Base-by-base conservation (phyloP, 2,113 vertebrate species). In the Prolemur simus region DNA sequence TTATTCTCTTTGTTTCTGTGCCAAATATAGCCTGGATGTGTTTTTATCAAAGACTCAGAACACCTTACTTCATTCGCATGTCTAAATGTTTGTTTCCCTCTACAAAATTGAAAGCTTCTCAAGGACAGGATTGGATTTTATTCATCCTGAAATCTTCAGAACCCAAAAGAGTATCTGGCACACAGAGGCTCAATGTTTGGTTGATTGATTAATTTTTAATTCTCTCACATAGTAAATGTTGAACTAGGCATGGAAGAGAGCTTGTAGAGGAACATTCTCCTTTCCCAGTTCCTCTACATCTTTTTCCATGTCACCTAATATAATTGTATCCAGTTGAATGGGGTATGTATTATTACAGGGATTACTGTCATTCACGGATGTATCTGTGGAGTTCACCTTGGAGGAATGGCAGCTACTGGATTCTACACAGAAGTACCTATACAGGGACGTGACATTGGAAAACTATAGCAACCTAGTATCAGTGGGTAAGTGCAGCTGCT, bases 361-460 rank as follows among this genome's bases (percentile, higher is more conserved):
- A 6, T 84, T 92, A 0, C 78, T 96, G 76, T 97, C 96, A 20
- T 98, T 98, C 63, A 95, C 82, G 39, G 98, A 97, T 77, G 20
- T 97, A 42, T 85, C 94, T 13, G 9, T 97, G 97, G 94, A 96
- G 83, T 96, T 98, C 68, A 94, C 91, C 27, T 78, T 82, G 91
- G 98, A 97, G 29, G 96, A 97, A 27, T 97, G 97, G 97, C 96
- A 97, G 52, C 83, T 97, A 0, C 60, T 98, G 81, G 85, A 97
- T 71, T 52, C 85, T 6, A 2, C 39, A 0, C 97, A 98, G 91
- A 97, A 89, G 76, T 29, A 85, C 73, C 77, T 98, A 1, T 97
- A 97, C 49, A 77, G 76, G 82, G 97, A 97, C 0, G 96, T 98
- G 71, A 96, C 76, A 7, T 63, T 96, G 85, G 97, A 98, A 88